These are phyloP conservation scores for Geodia barretti DNA, from an alignment of 37 sponge, comb jelly and placozoan genomes.

Conservation along the genomic window DNA sequence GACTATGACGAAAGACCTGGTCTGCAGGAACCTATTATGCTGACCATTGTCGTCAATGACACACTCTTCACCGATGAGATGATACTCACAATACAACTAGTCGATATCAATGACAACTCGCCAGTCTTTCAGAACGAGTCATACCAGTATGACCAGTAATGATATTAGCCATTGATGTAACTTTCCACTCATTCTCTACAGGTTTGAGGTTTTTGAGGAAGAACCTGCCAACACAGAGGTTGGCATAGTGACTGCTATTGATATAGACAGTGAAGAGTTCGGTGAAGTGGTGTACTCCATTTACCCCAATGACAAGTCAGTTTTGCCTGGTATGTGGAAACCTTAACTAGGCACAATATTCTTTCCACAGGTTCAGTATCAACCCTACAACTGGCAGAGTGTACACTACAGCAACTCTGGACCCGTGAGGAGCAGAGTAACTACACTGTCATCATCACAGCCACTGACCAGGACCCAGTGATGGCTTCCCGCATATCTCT, in stretches of 20 bases:
- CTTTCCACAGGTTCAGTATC: conserved; percentile 32
- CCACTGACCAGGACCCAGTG: conserved; percentile 21
- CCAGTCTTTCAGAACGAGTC: conserved; percentile 39
- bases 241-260: conserved; percentile 35
- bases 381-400: conserved; percentile 32
- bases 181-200: conserved; percentile 8
- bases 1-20: conserved; percentile 23
- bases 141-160: conserved; percentile 15
- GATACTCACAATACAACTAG: conserved; percentile 12
- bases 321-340: background rate
- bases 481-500: background rate
- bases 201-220: conserved; percentile 22
- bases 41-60: conserved; percentile 34
- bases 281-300: conserved; percentile 33
- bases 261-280: conserved; percentile 35
- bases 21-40: conserved; percentile 1
- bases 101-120: conserved; percentile 59
- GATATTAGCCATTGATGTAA: background rate
- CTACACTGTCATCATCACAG: conserved; percentile 7
- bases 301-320: background rate
- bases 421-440: conserved; percentile 18
- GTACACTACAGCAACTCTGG: background rate
- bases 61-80: background rate
- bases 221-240: background rate
- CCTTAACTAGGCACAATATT: too few relatives aligned